Percentiles rank a stretch among this genome's conserved stretches.
Evolutionary conservation across 2,888 invertebrate genomes (phyloP).

Genomic region (Cordilura impudica): DNA sequence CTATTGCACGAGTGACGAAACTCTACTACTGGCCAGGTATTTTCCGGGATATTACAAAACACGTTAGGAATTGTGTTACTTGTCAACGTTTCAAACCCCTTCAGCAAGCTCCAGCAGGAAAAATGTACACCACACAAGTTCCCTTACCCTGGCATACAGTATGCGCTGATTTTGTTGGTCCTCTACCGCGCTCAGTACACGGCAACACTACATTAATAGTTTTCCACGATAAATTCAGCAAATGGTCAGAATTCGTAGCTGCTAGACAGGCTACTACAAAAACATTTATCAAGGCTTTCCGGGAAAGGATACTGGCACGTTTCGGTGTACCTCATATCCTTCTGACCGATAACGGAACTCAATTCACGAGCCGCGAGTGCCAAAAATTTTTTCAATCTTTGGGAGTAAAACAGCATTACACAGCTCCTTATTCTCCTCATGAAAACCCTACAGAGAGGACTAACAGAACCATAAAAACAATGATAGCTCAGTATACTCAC

Average conservation of each 20-base stretch:
- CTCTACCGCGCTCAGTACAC: constrained; percentile 9
- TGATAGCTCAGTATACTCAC: constrained; percentile 14
- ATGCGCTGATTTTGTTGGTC: constrained; percentile 36
- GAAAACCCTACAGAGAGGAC: constrained; percentile 22
- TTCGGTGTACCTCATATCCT: constrained; percentile 18
- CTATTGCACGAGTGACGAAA: neutral
- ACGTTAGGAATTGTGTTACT: constrained; percentile 1
- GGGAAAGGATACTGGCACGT: constrained; percentile 19
- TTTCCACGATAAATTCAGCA: constrained; percentile 29
- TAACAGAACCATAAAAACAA: constrained; percentile 15
- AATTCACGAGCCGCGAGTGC: constrained; percentile 13
- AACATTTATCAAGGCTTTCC: neutral
- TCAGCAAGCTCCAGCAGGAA: constrained; percentile 4
- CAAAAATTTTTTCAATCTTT: neutral
- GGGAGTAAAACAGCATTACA: constrained; percentile 3
- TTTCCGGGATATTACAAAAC: neutral
- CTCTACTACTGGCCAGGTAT: constrained; percentile 18
- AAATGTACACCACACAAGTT: constrained; percentile 1
- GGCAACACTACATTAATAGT: constrained; percentile 31
- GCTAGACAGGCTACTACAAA: neutral
- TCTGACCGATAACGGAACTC: constrained; percentile 18
- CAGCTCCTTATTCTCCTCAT: constrained; percentile 22
- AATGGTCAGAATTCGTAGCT: constrained; percentile 12
- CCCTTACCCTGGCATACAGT: constrained; percentile 2
- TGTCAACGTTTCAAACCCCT: constrained; percentile 22